Percentiles rank a stretch among this genome's conserved stretches.
Evolutionary conservation across 2,113 vertebrate genomes (phyloP).

Genomic region (Xiphophorus couchianus): DNA sequence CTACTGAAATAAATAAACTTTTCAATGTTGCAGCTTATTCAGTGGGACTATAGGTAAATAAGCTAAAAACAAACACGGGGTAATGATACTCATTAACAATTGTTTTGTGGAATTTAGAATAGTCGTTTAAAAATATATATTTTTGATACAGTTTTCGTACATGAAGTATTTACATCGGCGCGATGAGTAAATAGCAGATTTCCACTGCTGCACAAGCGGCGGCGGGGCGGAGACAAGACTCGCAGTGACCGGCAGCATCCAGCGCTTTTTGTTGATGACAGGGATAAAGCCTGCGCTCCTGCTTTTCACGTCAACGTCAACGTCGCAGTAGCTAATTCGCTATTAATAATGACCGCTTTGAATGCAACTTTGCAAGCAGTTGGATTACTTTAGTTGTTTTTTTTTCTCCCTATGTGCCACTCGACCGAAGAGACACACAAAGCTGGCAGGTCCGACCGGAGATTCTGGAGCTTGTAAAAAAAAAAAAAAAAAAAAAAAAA

Average conservation of each 20-base stretch:
- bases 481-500: no score
- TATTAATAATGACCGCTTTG: not conserved
- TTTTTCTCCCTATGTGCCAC: not conserved
- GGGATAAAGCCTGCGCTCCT: slow-evolving; percentile 46
- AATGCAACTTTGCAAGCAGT: slow-evolving; percentile 40
- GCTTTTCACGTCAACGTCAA: slow-evolving; percentile 29
- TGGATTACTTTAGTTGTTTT: not conserved
- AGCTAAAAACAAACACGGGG: no score
- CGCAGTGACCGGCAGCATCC: slow-evolving; percentile 56
- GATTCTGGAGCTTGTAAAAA: slow-evolving; percentile 10
- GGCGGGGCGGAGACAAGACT: slow-evolving; percentile 66
- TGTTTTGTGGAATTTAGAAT: no score
- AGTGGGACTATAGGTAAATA: no score
- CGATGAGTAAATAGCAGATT: no score
- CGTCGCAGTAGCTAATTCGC: slow-evolving; percentile 19
- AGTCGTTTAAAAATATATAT: no score
- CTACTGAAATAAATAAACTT: no score
- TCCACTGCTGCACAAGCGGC: slow-evolving; percentile 16
- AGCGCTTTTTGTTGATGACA: slow-evolving; percentile 57
- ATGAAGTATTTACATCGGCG: no score
- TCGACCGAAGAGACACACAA: not conserved
- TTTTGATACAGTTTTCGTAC: no score
- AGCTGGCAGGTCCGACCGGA: slow-evolving; percentile 13
- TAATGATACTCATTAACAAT: no score
- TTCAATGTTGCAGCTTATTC: no score